Conservation (phyloP, 2,797 vertebrate genomes). For the Chiroxiphia lanceolata region DNA sequence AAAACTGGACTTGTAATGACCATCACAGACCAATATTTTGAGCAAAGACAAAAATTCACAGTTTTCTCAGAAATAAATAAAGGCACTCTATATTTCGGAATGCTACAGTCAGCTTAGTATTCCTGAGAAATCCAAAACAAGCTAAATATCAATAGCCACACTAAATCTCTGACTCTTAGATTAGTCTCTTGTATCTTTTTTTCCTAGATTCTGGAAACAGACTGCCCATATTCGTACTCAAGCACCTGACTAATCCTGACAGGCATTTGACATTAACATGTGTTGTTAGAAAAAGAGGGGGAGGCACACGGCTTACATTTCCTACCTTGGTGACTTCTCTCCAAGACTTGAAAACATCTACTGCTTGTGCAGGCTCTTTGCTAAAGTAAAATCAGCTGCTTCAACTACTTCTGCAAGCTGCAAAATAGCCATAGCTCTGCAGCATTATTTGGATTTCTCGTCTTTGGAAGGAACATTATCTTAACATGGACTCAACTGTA, state of each 20-base stretch:
- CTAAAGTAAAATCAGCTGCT: neutral
- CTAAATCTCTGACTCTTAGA: neutral
- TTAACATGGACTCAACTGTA: neutral
- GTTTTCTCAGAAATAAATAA: neutral
- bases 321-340: neutral
- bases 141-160: neutral
- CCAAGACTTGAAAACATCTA: neutral
- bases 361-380: neutral
- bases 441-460: neutral
- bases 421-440: neutral
- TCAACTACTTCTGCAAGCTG: neutral
- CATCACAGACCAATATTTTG: neutral
- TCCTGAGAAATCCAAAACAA: neutral
- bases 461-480: neutral
- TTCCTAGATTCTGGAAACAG: neutral
- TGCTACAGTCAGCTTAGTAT: neutral
- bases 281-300: neutral
- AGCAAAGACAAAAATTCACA: neutral
- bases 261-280: neutral
- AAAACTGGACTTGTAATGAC: neutral
- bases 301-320: neutral
- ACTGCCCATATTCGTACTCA: neutral
- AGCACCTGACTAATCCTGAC: neutral
- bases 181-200: neutral
- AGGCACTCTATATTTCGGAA: neutral